Conservation (phyloP, 2,888 invertebrate species). For the Heliconius charithonia region DNA sequence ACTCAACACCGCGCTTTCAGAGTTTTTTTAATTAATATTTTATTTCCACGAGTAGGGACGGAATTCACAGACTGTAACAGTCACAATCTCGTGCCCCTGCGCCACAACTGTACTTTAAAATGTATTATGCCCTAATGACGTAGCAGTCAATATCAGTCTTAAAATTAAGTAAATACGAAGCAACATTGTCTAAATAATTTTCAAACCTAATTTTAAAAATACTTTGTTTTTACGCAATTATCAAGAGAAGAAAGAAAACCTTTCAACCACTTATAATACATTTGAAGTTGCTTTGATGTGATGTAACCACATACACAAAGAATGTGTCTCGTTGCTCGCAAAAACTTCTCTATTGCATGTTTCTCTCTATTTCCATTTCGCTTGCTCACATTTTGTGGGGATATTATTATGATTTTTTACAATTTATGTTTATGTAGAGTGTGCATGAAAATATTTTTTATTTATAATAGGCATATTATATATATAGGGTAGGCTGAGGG, state of each 20-base stretch:
- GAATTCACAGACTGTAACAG: too few species aligned
- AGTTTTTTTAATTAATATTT: too few species aligned
- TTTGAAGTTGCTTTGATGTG: slow-evolving; percentile 16
- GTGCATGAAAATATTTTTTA: neutral
- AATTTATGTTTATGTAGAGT: neutral
- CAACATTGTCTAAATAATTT: neutral
- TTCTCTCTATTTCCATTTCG: neutral
- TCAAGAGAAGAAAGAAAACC: slow-evolving; percentile 13
- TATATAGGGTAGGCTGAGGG: too few species aligned
- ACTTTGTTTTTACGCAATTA: slow-evolving; percentile 17
- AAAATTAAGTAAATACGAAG: neutral
- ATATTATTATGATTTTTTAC: slow-evolving; percentile 15
- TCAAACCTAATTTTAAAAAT: slow-evolving; percentile 24
- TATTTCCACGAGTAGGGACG: too few species aligned
- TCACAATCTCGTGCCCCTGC: too few species aligned
- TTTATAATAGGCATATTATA: too few species aligned
- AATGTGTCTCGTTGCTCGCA: slow-evolving; percentile 29
- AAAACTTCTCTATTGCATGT: slow-evolving; percentile 29
- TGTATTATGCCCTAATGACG: neutral
- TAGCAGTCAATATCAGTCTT: neutral
- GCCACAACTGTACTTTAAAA: too few species aligned
- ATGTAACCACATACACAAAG: slow-evolving; percentile 23
- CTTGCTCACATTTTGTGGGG: neutral
- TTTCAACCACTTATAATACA: slow-evolving; percentile 9
- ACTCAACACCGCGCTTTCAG: too few species aligned